Conservation (phyloP, 2,797 vertebrate genomes). For the Sarcophilus harrisii region DNA sequence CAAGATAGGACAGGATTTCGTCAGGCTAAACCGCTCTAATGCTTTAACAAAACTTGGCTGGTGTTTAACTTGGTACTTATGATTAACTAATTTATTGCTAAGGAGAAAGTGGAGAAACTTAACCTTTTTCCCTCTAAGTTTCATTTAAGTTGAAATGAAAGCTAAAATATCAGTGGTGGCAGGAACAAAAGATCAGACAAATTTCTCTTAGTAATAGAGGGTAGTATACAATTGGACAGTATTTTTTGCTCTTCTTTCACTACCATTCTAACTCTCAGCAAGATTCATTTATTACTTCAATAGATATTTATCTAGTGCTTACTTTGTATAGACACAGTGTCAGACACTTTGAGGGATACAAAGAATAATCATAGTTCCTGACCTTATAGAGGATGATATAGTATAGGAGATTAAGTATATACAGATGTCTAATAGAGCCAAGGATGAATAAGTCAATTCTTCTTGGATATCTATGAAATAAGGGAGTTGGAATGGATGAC, state of each 20-base stretch:
- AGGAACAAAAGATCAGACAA: slow-evolving; percentile 7
- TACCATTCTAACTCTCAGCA: neutral
- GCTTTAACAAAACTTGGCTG: slow-evolving; percentile 52
- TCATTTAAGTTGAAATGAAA: slow-evolving; percentile 19
- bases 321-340: neutral
- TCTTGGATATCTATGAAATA: neutral
- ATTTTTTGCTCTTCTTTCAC: neutral
- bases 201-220: neutral
- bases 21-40: slow-evolving; percentile 40
- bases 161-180: slow-evolving; percentile 50
- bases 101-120: neutral
- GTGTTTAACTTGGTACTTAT: slow-evolving; percentile 38
- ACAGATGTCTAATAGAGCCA: neutral
- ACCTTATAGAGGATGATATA: neutral
- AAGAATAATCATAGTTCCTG: neutral
- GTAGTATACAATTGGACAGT: neutral
- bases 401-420: neutral
- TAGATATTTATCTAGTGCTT: neutral
- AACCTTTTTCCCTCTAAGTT: neutral
- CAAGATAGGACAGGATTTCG: slow-evolving; percentile 50
- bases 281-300: neutral
- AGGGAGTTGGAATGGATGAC: neutral
- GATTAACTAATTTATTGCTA: neutral
- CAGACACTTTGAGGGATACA: neutral
- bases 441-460: neutral